Percentiles rank a stretch among this genome's conserved stretches.
Conservation (phyloP, 2,797 vertebrate genomes). For the Poeciliopsis gracilis region DNA sequence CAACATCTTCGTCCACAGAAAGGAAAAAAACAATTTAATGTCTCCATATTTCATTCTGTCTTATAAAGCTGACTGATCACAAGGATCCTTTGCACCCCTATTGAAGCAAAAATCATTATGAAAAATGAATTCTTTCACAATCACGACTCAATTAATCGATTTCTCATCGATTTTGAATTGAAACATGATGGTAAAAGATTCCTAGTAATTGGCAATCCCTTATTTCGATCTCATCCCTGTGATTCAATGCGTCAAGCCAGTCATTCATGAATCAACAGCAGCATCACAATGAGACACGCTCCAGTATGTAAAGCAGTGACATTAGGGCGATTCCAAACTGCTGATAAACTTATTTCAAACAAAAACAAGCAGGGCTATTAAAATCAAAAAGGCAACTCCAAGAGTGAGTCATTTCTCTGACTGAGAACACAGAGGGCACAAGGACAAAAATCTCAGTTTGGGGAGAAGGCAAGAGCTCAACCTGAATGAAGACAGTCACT, state of each 20-base stretch:
- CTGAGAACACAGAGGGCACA: constrained; percentile 37
- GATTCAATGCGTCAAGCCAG: constrained; percentile 2
- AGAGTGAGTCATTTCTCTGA: constrained; percentile 60
- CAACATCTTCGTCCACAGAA: too few species aligned
- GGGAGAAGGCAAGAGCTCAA: constrained; percentile 37
- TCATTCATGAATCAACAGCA: constrained; percentile 12
- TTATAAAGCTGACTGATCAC: too few species aligned
- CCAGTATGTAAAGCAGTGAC: background rate
- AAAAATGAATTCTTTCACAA: too few species aligned
- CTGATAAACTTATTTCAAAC: constrained; percentile 46
- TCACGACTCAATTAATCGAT: too few species aligned
- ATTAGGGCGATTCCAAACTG: constrained; percentile 1
- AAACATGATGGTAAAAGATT: too few species aligned
- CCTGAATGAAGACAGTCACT: constrained; percentile 47
- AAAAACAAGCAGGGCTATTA: constrained; percentile 40
- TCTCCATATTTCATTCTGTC: too few species aligned
- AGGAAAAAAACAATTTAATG: too few species aligned
- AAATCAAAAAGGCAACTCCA: constrained; percentile 54
- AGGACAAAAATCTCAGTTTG: constrained; percentile 35
- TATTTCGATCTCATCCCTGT: constrained; percentile 3
- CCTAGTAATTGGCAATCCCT: background rate
- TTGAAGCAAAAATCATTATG: too few species aligned
- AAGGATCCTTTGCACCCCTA: too few species aligned
- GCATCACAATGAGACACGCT: background rate
- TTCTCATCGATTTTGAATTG: too few species aligned